phyloP scores from a whole-genome alignment of 2,888 invertebrate genomes.

The Dyspetes luteomarginatus region DNA sequence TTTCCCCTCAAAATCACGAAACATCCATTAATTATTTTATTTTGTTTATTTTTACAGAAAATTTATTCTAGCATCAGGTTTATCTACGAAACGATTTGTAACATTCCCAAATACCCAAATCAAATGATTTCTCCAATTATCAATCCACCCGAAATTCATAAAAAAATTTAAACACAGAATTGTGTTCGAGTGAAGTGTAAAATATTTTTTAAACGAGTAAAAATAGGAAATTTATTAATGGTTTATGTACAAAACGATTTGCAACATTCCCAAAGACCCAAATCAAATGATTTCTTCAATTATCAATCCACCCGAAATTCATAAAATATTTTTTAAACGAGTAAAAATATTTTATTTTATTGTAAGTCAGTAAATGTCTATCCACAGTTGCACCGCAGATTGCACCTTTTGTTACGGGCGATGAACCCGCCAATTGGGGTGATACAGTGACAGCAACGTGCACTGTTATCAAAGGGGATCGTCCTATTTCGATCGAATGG shows the following conservation, averaged over 20 bases:
- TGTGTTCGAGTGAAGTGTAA: too few relatives aligned
- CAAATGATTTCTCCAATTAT: neutral
- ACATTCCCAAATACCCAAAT: neutral
- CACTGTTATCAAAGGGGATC: constrained; percentile 87
- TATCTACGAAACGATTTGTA: constrained; percentile 55
- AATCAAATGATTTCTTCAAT: neutral
- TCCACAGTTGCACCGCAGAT: constrained; percentile 91
- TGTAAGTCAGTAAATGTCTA: too few relatives aligned
- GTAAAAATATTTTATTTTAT: too few relatives aligned
- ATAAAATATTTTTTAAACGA: too few relatives aligned
- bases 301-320: constrained; percentile 18
- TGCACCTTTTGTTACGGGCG: constrained; percentile 89
- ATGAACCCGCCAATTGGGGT: constrained; percentile 87
- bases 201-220: too few relatives aligned
- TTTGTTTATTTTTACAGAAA: neutral
- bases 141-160: constrained; percentile 14
- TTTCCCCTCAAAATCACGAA: constrained; percentile 1
- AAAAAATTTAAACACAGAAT: neutral
- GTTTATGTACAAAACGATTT: constrained; percentile 58
- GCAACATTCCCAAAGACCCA: neutral
- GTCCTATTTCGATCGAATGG: constrained; percentile 90
- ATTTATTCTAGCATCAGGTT: constrained; percentile 38
- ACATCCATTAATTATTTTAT: neutral
- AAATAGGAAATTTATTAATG: too few relatives aligned
- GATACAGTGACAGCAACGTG: constrained; percentile 85